Base-by-base conservation (phyloP, 2,797 vertebrate species). In the Echiichthys vipera region DNA sequence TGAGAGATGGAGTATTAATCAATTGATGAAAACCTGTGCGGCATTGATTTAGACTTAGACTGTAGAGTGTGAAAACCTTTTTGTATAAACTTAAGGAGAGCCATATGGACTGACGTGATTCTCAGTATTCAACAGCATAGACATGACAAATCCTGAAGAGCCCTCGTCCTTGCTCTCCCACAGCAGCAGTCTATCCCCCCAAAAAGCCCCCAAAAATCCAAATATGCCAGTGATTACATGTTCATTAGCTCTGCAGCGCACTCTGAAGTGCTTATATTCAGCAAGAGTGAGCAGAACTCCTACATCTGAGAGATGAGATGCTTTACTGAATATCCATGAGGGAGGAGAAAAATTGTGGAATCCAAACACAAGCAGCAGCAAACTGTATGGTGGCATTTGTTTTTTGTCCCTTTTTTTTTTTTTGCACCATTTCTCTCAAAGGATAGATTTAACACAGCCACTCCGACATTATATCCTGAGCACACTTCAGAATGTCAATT, bases 191-290 rank as follows among this genome's bases (percentile, higher is more conserved):
- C 36, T 7, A 43, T 65, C 50, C 45, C 75, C n/a, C n/a, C n/a
- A n/a, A 30, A 59, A 82, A 58, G 68, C 56, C 3, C 22, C 49
- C 57, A 70, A 74, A 47, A 66, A 36, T 80, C 30, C 65, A 81
- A 88, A 89, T 68, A 75, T 71, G 74, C 78, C 0, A 14, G 72
- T 72, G 84, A 85, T 88, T 86, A 81, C 79, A 73, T 78, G 81
- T 83, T 85, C 77, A 87, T 85, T 83, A 86, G 73, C 67, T 79
- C 50, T 14, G 71, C 55, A 22, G 49, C 18, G 15, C 58, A 39
- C 67, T 78, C 74, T 84, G 30, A 84, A 89, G 84, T 71, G 77
- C 67, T 68, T 57, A 36, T 63, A 75, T 81, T 82, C 74, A 49
- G 81, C 27, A 7, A 64, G 37, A n/a, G 29, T 30, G 42, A 68